These are phyloP conservation scores for Xestia c-nigrum DNA, from an alignment of 2,888 invertebrate genomes.

Conservation along the genomic window DNA sequence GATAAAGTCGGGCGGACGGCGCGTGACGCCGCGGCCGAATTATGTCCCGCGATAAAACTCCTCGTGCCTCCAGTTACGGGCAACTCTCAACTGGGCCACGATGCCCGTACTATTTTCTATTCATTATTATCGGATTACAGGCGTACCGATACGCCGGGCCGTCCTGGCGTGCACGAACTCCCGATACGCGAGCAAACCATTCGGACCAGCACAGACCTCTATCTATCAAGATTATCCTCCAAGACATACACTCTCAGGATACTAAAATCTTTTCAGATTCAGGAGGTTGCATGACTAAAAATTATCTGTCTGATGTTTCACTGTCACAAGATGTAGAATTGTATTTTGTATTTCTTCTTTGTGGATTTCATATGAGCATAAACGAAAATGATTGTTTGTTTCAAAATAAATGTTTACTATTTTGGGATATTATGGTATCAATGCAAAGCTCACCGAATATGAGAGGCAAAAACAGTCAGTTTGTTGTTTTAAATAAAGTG, in stretches of 20 bases:
- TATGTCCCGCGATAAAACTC: constrained; percentile 82
- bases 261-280: constrained; percentile 59
- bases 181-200: constrained; percentile 77
- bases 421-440: neutral
- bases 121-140: constrained; percentile 86
- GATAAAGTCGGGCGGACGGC: constrained; percentile 80
- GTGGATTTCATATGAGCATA: constrained; percentile 7
- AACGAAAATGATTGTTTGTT: constrained; percentile 4
- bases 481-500: neutral
- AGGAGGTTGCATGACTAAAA: constrained; percentile 57
- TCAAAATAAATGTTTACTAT: neutral
- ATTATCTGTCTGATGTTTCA: constrained; percentile 53
- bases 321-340: constrained; percentile 41
- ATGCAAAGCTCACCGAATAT: neutral
- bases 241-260: constrained; percentile 57
- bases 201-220: constrained; percentile 74
- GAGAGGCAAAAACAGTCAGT: neutral
- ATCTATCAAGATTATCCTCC: constrained; percentile 77
- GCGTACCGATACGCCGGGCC: constrained; percentile 76
- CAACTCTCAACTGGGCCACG: constrained; percentile 80
- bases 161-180: constrained; percentile 82
- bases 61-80: constrained; percentile 81
- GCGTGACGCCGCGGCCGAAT: constrained; percentile 84
- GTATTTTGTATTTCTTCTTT: constrained; percentile 34
- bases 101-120: constrained; percentile 83